Evolutionary conservation across 2,113 vertebrate genomes (phyloP).

Genomic region (Larimichthys polyactis): DNA sequence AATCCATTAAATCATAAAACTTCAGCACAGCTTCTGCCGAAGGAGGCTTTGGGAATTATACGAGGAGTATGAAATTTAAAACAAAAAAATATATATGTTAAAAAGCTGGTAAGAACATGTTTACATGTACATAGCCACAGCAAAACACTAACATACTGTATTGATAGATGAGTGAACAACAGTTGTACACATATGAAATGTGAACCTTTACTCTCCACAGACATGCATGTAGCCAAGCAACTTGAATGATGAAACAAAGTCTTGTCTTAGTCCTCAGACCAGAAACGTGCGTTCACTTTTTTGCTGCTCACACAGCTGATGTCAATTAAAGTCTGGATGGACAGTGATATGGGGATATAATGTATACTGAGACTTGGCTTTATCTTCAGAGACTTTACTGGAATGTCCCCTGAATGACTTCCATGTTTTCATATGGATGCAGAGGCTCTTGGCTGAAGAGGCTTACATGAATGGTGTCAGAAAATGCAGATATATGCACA

Average conservation of each 20-base stretch:
- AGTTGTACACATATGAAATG: background rate
- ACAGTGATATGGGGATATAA: background rate
- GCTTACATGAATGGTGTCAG: background rate
- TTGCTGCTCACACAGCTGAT: background rate
- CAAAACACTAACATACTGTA: background rate
- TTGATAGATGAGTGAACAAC: background rate
- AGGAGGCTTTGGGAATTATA: background rate
- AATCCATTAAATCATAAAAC: background rate
- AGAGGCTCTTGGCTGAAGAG: background rate
- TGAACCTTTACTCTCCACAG: background rate
- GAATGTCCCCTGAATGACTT: background rate
- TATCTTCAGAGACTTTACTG: background rate
- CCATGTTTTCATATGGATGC: background rate
- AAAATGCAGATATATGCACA: background rate
- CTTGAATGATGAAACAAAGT: background rate
- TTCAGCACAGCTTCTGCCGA: background rate
- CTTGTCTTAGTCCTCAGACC: background rate
- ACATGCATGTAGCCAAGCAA: background rate
- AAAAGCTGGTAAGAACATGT: background rate
- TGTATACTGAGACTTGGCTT: background rate
- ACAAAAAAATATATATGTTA: background rate
- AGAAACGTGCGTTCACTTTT: background rate
- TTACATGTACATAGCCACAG: background rate
- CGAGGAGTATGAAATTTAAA: background rate
- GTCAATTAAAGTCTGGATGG: background rate